Evolutionary conservation across 1,140 invertebrate species (phyloP).

Genomic region (Bombus sylvicola): DNA sequence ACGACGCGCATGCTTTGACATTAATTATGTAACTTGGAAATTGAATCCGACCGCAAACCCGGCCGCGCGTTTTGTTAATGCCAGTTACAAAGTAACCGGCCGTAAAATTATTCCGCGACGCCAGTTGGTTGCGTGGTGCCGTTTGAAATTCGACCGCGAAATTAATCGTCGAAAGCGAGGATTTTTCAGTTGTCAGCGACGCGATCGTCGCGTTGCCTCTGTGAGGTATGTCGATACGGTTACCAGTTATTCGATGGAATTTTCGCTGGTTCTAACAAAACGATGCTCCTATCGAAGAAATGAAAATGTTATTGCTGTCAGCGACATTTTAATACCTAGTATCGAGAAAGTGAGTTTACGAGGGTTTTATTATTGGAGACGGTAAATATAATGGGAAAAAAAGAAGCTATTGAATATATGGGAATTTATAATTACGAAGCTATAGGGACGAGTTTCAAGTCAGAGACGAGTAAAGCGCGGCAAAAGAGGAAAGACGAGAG

Average conservation of each 20-base stretch:
- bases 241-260: not conserved
- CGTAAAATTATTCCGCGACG: constrained; percentile 41
- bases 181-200: constrained; percentile 1
- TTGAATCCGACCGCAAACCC: constrained; percentile 27
- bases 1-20: constrained; percentile 19
- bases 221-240: not conserved
- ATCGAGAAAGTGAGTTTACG: no score
- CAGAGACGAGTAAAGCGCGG: no score
- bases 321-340: not conserved
- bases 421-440: no score
- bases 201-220: not conserved
- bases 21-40: constrained; percentile 51
- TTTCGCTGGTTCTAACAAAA: not conserved
- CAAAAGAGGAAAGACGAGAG: no score
- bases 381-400: no score
- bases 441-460: not conserved
- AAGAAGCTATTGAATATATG: not conserved
- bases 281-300: not conserved
- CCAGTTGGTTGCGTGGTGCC: not conserved
- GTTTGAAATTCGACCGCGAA: constrained; percentile 38
- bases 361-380: no score
- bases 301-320: not conserved
- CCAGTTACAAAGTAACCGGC: constrained; percentile 28
- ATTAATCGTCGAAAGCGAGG: constrained; percentile 14
- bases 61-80: constrained; percentile 34